Evolutionary conservation across 2,113 vertebrate species (phyloP).

Genomic region (Meriones unguiculatus): DNA sequence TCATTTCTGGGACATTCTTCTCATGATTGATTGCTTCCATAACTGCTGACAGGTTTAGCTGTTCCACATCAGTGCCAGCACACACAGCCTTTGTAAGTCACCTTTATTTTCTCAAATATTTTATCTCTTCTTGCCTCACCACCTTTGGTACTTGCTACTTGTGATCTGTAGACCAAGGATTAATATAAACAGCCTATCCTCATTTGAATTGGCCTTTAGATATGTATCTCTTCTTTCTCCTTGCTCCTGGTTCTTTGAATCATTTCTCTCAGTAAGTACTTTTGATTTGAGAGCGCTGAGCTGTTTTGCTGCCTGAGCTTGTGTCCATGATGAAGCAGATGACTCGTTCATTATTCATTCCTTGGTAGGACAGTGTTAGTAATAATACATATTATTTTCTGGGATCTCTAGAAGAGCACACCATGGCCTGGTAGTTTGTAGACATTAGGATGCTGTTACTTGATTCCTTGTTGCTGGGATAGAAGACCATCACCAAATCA

Average conservation of each 20-base stretch:
- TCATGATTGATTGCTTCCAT: background rate
- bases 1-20: background rate
- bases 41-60: background rate
- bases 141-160: background rate
- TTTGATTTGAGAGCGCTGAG: background rate
- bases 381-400: background rate
- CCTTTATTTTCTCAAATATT: background rate
- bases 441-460: background rate
- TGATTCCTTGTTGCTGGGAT: background rate
- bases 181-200: slow-evolving; percentile 25
- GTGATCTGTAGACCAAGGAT: background rate
- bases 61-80: background rate
- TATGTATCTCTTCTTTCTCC: background rate
- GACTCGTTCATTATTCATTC: background rate
- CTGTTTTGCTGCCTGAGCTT: background rate
- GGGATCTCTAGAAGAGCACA: background rate
- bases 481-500: background rate
- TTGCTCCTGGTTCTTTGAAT: background rate
- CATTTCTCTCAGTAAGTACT: background rate
- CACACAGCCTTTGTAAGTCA: background rate
- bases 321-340: background rate
- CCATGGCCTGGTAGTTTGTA: background rate
- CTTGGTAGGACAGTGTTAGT: background rate
- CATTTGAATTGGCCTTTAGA: background rate
- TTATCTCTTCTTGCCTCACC: background rate